Conservation (phyloP, 2,888 invertebrate species). For the Choreutis nemorana region DNA sequence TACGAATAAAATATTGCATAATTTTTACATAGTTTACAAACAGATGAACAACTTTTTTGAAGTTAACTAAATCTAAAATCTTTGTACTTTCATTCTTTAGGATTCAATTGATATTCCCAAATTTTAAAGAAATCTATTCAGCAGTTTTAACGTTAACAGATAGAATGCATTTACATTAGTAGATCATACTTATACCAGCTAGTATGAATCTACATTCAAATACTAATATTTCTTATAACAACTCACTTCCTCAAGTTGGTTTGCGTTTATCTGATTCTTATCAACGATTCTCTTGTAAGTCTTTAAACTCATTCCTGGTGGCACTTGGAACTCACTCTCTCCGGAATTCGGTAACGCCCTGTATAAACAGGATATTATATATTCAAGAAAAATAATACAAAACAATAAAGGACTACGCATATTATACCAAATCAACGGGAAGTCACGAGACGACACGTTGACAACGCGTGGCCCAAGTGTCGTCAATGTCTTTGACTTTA, state of each 20-base stretch:
- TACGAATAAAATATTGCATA: constrained; percentile 1
- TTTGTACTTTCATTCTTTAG: background rate
- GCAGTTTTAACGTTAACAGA: too few species aligned
- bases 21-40: background rate
- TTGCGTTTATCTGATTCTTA: constrained; percentile 75
- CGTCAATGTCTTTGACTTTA: too few species aligned
- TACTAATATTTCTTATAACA: too few species aligned
- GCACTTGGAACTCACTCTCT: constrained; percentile 65
- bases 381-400: background rate
- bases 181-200: too few species aligned
- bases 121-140: constrained; percentile 1
- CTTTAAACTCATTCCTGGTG: constrained; percentile 79
- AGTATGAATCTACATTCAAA: too few species aligned
- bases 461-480: too few species aligned
- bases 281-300: constrained; percentile 79
- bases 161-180: too few species aligned
- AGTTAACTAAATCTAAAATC: background rate
- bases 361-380: constrained; percentile 9
- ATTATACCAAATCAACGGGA: too few species aligned
- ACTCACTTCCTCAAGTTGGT: constrained; percentile 80
- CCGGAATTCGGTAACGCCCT: constrained; percentile 63
- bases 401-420: too few species aligned
- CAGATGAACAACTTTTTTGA: constrained; percentile 1
- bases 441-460: too few species aligned
- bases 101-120: constrained; percentile 1